These are phyloP conservation scores for Phlogophora meticulosa DNA, from an alignment of 2,888 invertebrate genomes.

Conservation along the genomic window DNA sequence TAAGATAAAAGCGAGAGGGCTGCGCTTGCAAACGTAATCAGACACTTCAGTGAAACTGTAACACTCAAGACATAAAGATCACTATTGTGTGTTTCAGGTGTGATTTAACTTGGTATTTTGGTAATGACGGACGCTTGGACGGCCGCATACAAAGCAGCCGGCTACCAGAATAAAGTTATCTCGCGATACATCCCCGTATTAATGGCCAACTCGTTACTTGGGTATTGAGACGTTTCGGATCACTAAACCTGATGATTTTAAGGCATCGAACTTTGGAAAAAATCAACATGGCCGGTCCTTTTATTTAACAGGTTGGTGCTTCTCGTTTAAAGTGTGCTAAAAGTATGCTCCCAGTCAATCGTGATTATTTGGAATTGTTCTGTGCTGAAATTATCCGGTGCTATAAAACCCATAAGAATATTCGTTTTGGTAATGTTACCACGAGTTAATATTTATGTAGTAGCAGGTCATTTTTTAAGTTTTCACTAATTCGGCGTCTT, in stretches of 20 bases:
- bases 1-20: constrained; percentile 90
- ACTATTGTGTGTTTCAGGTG: constrained; percentile 61
- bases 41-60: constrained; percentile 63
- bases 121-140: constrained; percentile 90
- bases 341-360: constrained; percentile 30
- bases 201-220: constrained; percentile 91
- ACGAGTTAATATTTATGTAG: background rate
- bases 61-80: constrained; percentile 64
- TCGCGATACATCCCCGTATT: constrained; percentile 90
- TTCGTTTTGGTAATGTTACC: background rate
- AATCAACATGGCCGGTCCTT: constrained; percentile 68
- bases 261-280: constrained; percentile 80
- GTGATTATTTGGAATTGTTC: constrained; percentile 33
- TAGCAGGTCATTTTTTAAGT: no score
- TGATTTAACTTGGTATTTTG: constrained; percentile 73
- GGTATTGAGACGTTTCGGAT: constrained; percentile 89
- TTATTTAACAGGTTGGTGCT: constrained; percentile 57
- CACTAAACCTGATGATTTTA: constrained; percentile 81
- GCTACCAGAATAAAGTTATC: constrained; percentile 91
- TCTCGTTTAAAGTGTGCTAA: constrained; percentile 48
- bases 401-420: background rate
- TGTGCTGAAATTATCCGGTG: constrained; percentile 22
- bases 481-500: background rate
- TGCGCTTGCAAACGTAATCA: constrained; percentile 73
- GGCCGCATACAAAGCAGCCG: constrained; percentile 90